These are phyloP conservation scores for Xenopus tropicalis DNA, from an alignment of 2,113 vertebrate species.

Conservation along the genomic window UCB_Xtro_10.0 CM004444.2:71241001-71241500, in stretches of 20 bases:
- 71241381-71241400: constrained; percentile 13
- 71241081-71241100: constrained; percentile 42
- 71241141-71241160: not conserved
- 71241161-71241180: constrained; percentile 17
- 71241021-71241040: constrained; percentile 16
- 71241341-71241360: not conserved
- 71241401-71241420: constrained; percentile 15
- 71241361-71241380: constrained; percentile 15
- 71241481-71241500: not conserved
- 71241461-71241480: constrained; percentile 11
- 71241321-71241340: constrained; percentile 16
- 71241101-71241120: constrained; percentile 21
- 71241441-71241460: constrained; percentile 11
- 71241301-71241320: constrained; percentile 35
- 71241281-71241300: constrained; percentile 22
- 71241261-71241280: constrained; percentile 25
- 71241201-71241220: not conserved
- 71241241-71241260: constrained; percentile 30
- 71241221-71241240: not conserved
- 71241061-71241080: constrained; percentile 22
- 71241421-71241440: constrained; percentile 5
- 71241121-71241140: constrained; percentile 16
- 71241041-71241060: constrained; percentile 40
- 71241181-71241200: constrained; percentile 23
- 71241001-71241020: not conserved